Evolutionary conservation across 2,888 invertebrate species (phyloP), one percentile per base, ranked within the genome.

Genomic region (Rhyacophila evoluta): DNA sequence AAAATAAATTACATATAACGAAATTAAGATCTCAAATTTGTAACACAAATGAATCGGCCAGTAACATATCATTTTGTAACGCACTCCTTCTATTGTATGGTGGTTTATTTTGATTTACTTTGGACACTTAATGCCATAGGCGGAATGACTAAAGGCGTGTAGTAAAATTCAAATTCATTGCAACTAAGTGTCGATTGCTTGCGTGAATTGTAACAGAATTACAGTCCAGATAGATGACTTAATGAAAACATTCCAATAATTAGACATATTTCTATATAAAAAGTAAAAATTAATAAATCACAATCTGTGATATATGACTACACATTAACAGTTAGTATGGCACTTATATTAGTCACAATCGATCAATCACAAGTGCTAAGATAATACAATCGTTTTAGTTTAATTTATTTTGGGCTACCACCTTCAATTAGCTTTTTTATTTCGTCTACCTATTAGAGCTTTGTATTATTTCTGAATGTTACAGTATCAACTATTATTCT

Each of bases 21-120:
- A 55, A 55, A 55, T 55, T 55, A 55, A 55, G 55, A 55, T 19
- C 1, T 55, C 55, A 55, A 55, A 55, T 25, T 55, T 19, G 10
- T 19, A 55, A 55, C 15, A 19, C 55, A 55, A 55, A 55, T 55
- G 55, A 55, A 55, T 2, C 55, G 10, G 55, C 8, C 19, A 55
- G 19, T 55, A 55, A 55, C 55, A 55, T 55, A 19, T 12, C 12
- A 55, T 55, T 55, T 55, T 55, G 15, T 19, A 19, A 55, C 55
- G 19, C 55, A 55, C 55, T 55, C 55, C 55, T 55, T 55, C 55
- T 55, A 55, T 55, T 55, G 55, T 55, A 8, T 55, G 25, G 55
- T 25, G 10, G 55, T 55, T 55, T 55, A 55, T 19, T 12, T 55
- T 55, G 55, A 55, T 55, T 55, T 55, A 55, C 55, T 55, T 55